phyloP scores from a whole-genome alignment of 1,140 invertebrate species.

The Diachasma alloeum region DNA sequence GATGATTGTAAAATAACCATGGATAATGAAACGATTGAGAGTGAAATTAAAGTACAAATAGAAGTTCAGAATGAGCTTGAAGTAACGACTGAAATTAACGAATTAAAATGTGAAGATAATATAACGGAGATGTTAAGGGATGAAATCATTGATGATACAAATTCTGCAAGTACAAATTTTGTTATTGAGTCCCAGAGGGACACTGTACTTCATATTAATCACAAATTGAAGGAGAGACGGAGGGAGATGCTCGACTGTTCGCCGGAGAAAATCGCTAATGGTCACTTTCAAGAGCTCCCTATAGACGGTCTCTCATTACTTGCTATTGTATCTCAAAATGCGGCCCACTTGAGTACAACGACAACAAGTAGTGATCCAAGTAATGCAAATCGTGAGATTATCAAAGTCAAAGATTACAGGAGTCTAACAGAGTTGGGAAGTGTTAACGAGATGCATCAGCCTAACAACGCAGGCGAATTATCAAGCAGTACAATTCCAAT shows the following conservation, averaged over 20 bases:
- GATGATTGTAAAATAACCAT: neutral
- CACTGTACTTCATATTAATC: constrained; percentile 15
- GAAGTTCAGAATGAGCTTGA: neutral
- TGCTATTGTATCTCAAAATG: constrained; percentile 53
- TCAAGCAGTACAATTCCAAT: constrained; percentile 30
- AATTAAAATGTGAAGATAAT: neutral
- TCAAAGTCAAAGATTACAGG: constrained; percentile 55
- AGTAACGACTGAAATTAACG: neutral
- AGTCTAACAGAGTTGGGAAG: constrained; percentile 27
- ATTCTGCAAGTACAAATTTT: constrained; percentile 15
- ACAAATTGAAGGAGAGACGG: neutral
- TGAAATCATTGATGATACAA: neutral
- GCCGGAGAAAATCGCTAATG: constrained; percentile 33
- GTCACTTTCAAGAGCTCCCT: constrained; percentile 44
- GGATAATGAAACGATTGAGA: neutral
- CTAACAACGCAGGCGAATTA: constrained; percentile 29
- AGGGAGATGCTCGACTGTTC: neutral
- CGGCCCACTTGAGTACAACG: constrained; percentile 28
- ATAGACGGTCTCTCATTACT: constrained; percentile 59
- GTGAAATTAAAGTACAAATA: neutral
- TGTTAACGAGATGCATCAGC: constrained; percentile 22
- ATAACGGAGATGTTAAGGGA: neutral
- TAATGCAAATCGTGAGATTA: constrained; percentile 34
- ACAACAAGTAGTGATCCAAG: neutral
- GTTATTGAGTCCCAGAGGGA: neutral